Percentiles rank a stretch among this genome's conserved stretches.
Evolutionary conservation across 2,797 vertebrate species (phyloP).

Genomic region (Tolypeutes matacus): DNA sequence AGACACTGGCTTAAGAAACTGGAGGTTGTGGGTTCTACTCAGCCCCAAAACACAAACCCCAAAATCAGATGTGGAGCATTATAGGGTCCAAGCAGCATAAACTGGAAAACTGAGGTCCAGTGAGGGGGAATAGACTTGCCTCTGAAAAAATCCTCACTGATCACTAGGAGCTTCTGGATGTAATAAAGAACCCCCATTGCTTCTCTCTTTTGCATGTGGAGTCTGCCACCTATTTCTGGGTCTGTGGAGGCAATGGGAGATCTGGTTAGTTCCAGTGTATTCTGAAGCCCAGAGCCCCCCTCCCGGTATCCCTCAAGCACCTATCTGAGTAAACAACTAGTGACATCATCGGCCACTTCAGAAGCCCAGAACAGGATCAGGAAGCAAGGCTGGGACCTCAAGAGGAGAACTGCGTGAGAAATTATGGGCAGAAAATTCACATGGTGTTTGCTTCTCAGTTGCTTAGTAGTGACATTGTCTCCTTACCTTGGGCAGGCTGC

Average conservation of each 20-base stretch:
- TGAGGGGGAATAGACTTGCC: slow-evolving; percentile 11
- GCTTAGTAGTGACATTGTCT: no score
- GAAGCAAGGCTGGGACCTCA: slow-evolving; percentile 42
- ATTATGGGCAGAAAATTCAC: no score
- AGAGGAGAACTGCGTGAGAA: slow-evolving; percentile 41
- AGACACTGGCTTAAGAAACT: slow-evolving; percentile 40
- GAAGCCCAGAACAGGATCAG: slow-evolving; percentile 27
- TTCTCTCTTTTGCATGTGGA: neutral
- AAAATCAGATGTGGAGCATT: slow-evolving; percentile 11
- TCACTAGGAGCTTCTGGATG: neutral
- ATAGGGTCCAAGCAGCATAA: slow-evolving; percentile 8
- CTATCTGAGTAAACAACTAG: slow-evolving; percentile 50
- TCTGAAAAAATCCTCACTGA: slow-evolving; percentile 65
- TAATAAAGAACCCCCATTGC: slow-evolving; percentile 32
- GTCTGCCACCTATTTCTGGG: neutral
- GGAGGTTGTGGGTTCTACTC: slow-evolving; percentile 27
- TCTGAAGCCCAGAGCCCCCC: neutral
- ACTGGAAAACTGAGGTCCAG: slow-evolving; percentile 52
- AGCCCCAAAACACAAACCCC: neutral
- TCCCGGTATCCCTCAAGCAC: no score
- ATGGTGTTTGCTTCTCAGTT: no score
- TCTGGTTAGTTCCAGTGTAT: slow-evolving; percentile 44
- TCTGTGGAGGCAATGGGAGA: neutral
- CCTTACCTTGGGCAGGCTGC: no score
- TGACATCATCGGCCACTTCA: slow-evolving; percentile 43